phyloP scores from a whole-genome alignment of 2,888 invertebrate species.

The Chorisops tibialis region DNA sequence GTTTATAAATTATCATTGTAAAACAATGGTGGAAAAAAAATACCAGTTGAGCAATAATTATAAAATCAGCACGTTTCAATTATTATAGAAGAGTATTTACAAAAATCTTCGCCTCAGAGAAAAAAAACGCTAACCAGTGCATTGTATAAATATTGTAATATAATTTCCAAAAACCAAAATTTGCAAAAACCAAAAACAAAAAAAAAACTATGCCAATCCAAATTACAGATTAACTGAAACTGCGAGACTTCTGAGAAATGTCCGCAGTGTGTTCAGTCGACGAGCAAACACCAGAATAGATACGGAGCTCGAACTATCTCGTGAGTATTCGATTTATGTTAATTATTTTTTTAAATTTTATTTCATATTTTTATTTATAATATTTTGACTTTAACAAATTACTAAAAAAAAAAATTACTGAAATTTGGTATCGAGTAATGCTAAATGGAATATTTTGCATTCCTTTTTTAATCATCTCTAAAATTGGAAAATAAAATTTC shows the following conservation, averaged over 20 bases:
- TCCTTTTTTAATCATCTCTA: not conserved
- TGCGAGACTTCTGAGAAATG: conserved; percentile 90
- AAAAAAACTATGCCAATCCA: conserved; percentile 18
- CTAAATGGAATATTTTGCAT: not conserved
- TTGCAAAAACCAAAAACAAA: conserved; percentile 1
- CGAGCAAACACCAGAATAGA: conserved; percentile 76
- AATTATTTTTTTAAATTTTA: not conserved
- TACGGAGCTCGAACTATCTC: conserved; percentile 86
- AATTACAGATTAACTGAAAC: conserved; percentile 91
- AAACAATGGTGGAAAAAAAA: too few relatives aligned
- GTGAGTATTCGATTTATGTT: conserved; percentile 64
- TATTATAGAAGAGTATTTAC: too few relatives aligned
- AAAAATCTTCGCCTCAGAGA: too few relatives aligned
- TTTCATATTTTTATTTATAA: not conserved
- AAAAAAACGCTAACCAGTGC: too few relatives aligned
- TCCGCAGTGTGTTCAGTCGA: conserved; percentile 84
- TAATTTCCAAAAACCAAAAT: conserved; percentile 20
- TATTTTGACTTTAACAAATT: too few relatives aligned
- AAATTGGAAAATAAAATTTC: too few relatives aligned
- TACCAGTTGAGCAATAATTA: too few relatives aligned
- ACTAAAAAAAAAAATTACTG: too few relatives aligned
- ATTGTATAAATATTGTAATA: too few relatives aligned
- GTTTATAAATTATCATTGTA: too few relatives aligned
- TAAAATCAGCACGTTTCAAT: too few relatives aligned
- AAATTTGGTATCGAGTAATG: not conserved